A percentile compares a stretch with the other conserved stretches of the same genome.
Evolutionary conservation across 2,797 vertebrate species (phyloP).

Genomic region (Oceanodroma leucorhoa): DNA sequence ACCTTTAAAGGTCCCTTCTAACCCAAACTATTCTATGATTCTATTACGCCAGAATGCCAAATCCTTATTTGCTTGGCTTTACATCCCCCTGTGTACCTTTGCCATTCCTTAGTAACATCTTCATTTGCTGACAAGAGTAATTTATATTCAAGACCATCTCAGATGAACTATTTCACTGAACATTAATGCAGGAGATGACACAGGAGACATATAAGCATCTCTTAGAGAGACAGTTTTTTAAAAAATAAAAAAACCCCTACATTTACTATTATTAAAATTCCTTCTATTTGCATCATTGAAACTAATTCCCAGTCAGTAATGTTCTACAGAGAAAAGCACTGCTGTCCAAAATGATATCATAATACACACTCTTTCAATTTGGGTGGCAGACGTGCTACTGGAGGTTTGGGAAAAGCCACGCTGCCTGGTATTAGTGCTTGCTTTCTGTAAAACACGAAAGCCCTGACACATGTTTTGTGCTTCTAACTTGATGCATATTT

Average conservation of each 20-base stretch:
- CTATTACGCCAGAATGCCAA: neutral
- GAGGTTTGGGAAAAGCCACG: neutral
- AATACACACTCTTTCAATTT: conserved; percentile 16
- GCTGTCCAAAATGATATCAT: conserved; percentile 5
- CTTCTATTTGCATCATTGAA: conserved; percentile 1
- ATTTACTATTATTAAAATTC: conserved; percentile 17
- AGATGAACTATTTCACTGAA: conserved; percentile 34
- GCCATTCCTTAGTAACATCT: conserved; percentile 1
- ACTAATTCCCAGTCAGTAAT: conserved; percentile 33
- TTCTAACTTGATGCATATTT: conserved; percentile 1
- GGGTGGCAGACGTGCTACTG: neutral
- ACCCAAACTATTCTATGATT: neutral
- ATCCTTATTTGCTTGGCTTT: neutral
- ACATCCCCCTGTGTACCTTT: neutral
- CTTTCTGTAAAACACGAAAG: neutral
- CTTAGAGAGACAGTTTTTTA: neutral
- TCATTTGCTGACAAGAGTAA: neutral
- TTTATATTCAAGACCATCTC: conserved; percentile 5
- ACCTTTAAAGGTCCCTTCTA: neutral
- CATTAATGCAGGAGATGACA: conserved; percentile 27
- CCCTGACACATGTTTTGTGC: neutral
- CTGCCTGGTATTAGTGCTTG: neutral
- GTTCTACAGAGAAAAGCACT: conserved; percentile 15
- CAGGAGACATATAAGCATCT: neutral
- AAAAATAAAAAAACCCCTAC: neutral